Evolutionary conservation across 2,797 vertebrate genomes (phyloP).

Genomic region (Scarus forsteni): DNA sequence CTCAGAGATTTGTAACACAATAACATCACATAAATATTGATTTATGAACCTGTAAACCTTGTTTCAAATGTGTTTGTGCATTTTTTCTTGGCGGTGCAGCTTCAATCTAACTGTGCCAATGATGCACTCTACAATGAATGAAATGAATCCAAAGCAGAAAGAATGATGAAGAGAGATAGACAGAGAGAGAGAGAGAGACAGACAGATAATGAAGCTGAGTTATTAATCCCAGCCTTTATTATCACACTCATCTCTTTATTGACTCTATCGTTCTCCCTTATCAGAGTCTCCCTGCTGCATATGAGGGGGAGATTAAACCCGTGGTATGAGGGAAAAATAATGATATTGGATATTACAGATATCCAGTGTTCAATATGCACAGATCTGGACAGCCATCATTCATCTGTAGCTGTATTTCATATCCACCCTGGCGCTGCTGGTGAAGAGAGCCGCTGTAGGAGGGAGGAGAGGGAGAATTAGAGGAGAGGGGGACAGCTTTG

Average conservation of each 20-base stretch:
- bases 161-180: conserved; percentile 8
- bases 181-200: conserved; percentile 1
- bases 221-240: conserved; percentile 52
- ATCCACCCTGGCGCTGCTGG: conserved; percentile 29
- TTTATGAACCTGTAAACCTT: not conserved
- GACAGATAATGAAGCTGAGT: conserved; percentile 5
- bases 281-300: conserved; percentile 23
- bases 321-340: conserved; percentile 39
- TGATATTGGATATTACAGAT: conserved; percentile 53
- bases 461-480: conserved; percentile 10
- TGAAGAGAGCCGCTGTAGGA: conserved; percentile 20
- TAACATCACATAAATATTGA: not conserved
- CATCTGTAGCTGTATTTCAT: conserved; percentile 46
- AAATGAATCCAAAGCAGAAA: conserved; percentile 20
- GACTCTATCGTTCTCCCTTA: conserved; percentile 29
- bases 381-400: conserved; percentile 40
- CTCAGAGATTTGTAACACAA: not conserved
- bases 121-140: conserved; percentile 18
- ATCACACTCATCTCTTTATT: conserved; percentile 57
- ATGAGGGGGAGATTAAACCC: conserved; percentile 35
- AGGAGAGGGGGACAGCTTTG: conserved; percentile 8
- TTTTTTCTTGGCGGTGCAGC: not conserved
- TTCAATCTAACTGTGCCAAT: not conserved
- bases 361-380: conserved; percentile 37
- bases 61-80: not conserved